A percentile compares a stretch with the other conserved stretches of the same genome.
Conservation (phyloP, 2,113 vertebrate genomes). For the Amphiprion percula region DNA sequence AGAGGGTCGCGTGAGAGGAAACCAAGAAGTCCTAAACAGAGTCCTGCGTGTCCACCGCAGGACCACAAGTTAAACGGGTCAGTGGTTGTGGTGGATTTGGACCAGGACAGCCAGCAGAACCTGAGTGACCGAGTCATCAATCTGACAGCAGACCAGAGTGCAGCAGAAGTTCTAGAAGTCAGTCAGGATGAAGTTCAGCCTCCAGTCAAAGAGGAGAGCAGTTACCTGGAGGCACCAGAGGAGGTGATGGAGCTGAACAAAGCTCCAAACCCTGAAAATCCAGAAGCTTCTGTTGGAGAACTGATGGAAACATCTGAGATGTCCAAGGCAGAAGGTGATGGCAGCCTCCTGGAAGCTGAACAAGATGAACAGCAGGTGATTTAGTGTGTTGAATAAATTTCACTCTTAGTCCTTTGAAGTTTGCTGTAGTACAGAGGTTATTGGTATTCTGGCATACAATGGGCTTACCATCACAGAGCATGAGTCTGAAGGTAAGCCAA, state of each 20-base stretch:
- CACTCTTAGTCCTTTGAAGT: background rate
- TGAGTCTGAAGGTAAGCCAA: too few relatives aligned
- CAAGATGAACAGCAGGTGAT: background rate
- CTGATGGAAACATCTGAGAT: background rate
- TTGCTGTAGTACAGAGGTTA: too few relatives aligned
- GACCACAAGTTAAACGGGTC: background rate
- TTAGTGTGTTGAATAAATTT: too few relatives aligned
- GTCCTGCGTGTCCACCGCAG: background rate
- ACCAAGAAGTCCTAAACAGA: constrained; percentile 7
- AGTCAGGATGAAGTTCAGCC: too few relatives aligned
- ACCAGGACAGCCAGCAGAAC: background rate
- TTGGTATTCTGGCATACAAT: too few relatives aligned
- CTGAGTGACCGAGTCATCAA: constrained; percentile 64
- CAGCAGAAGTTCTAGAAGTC: constrained; percentile 1
- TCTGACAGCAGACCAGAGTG: constrained; percentile 68
- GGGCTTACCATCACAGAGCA: too few relatives aligned
- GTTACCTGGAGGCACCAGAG: too few relatives aligned
- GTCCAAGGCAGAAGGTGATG: background rate
- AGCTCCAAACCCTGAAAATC: too few relatives aligned
- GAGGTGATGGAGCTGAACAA: constrained; percentile 57
- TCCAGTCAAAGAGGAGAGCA: constrained; percentile 6
- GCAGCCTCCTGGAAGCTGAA: background rate
- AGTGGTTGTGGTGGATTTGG: constrained; percentile 58
- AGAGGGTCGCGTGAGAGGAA: constrained; percentile 46
- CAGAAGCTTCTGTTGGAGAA: background rate